Conservation (phyloP, 2,888 invertebrate genomes). For the Tachystola acroxantha region DNA sequence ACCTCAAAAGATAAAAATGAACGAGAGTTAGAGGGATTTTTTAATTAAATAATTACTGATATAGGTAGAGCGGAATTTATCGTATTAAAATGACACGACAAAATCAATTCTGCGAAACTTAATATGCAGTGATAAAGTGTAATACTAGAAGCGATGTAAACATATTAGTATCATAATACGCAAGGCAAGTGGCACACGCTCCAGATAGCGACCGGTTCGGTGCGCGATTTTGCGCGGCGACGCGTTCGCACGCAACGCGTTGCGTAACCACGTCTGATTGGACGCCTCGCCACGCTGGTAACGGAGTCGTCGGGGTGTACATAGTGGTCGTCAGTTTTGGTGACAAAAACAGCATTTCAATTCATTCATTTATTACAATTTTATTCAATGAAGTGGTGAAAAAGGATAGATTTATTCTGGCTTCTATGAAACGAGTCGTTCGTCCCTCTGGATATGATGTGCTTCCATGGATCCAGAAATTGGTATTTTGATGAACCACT, state of each 20-base stretch:
- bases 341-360: too few relatives aligned
- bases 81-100: background rate
- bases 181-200: conserved; percentile 22
- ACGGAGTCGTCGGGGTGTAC: conserved; percentile 10
- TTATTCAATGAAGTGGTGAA: too few relatives aligned
- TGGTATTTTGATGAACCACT: too few relatives aligned
- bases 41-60: background rate
- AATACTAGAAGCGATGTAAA: conserved; percentile 1
- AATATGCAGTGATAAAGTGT: background rate
- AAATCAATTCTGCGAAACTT: too few relatives aligned
- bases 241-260: conserved; percentile 32
- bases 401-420: too few relatives aligned
- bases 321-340: conserved; percentile 2
- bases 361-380: too few relatives aligned
- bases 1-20: too few relatives aligned
- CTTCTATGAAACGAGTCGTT: too few relatives aligned
- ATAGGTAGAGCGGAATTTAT: background rate
- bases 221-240: conserved; percentile 32
- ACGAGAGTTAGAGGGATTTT: too few relatives aligned
- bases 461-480: too few relatives aligned
- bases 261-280: conserved; percentile 39
- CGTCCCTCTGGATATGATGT: too few relatives aligned
- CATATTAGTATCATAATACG: conserved; percentile 1
- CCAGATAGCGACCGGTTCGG: conserved; percentile 42
- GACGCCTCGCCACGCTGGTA: conserved; percentile 21